Base-by-base conservation (phyloP, 2,113 vertebrate species). In the Butorides virescens region DNA sequence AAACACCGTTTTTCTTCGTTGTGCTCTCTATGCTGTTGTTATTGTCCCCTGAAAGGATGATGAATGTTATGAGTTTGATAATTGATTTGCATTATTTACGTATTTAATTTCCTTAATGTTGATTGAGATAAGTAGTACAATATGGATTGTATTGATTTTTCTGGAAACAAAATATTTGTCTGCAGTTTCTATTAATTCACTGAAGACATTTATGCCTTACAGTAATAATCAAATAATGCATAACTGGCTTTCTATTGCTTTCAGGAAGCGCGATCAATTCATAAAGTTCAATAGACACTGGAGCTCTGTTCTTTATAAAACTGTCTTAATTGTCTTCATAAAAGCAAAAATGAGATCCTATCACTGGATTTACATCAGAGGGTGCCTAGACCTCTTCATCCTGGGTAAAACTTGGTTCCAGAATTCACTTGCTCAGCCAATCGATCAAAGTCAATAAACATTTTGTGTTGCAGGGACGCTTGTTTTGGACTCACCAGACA, bases 111-210 rank as follows among this genome's bases (percentile, higher is more conserved):
- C 72, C 50, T 62, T 81, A 61, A 93, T 75, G 61, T 81, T 92
- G 65, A 61, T 87, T n/a, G 56, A 92, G 56, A 21, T 72, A 76
- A 92, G 34, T 67, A 78, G 76, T 80, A 46, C 11, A 49, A 74
- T 72, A 86, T 49, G 15, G 79, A 96, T 88, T 84, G 29, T 78
- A 88, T 89, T 75, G 92, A 71, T 91, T 67, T 83, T 83, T 77
- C 65, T 75, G 49, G 30, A 85, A 85, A 72, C 25, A 75, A 74
- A 67, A 53, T 53, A 70, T 84, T 94, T 74, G 58, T 77, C 34
- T 86, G 59, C 14, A 52, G 61, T 93, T 86, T 78, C 76, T 94
- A 10, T 90, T 90, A 93, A 67, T 83, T 86, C 56, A 39, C 53
- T 91, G 70, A 71, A 95, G 44, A 61, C 8, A n/a, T 72, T 82